Base-by-base conservation (phyloP, 2,797 vertebrate species). In the Pipistrellus nathusii region DNA sequence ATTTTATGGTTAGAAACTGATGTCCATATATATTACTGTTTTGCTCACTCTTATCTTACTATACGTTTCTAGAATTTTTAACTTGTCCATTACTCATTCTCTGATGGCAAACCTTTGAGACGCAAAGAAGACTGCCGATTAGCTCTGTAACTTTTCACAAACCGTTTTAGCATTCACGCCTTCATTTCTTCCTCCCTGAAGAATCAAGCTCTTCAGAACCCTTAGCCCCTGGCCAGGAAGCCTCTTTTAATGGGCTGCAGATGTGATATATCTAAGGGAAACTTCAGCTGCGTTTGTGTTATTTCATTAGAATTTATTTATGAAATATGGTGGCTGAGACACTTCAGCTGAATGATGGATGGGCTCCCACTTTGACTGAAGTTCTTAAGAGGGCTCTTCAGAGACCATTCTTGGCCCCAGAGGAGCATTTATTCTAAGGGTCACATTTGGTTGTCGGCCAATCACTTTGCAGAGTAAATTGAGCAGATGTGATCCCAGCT, bases 391-490 rank as follows among this genome's bases (percentile, higher is more conserved):
- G 18, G 20, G 20, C 78, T 88, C 64, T 71, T 88, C 86, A 77
- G 62, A 64, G 66, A 46, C 85, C 25, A 3, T 20, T n/a, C 8
- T 17, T 11, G 59, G 62, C 30, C 20, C 44, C n/a, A 53, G 32
- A 82, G 55, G 64, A 94, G 6, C 17, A 9, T 64, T 48, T 30
- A 38, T 11, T 53, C 27, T 48, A 53, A 62, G 21, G 27, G 21
- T 83, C 23, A 7, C 55, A 5, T 85, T 85, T 90, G 46, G 2
- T 85, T 90, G 38, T 44, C 41, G 17, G 23, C 12, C 46, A 85
- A 48, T 92, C 17, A 82, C 25, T 88, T 81, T 86, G 44, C 2
- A 23, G 93, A 88, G 38, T 62, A 78, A 71, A 41, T 62, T 72
- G 57, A 89, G n/a, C 15, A 88, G 21, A 32, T 25, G 41, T 35